Conservation (phyloP, 2,888 invertebrate genomes). For the Stegophylla sp. region DNA sequence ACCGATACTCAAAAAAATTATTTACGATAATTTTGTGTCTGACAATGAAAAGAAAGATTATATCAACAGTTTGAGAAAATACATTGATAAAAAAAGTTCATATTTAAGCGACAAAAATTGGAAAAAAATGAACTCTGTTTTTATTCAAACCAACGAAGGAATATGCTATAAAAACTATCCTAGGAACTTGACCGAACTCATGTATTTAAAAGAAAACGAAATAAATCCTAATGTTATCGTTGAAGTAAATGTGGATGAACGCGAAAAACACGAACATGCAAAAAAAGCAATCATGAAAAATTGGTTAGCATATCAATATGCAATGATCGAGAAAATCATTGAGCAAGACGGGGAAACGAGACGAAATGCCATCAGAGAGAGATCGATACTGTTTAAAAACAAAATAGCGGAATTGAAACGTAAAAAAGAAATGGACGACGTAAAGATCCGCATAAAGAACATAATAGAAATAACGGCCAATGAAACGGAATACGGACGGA, state of each 20-base stretch:
- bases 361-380: background rate
- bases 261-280: background rate
- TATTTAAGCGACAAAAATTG: background rate
- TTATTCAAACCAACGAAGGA: background rate
- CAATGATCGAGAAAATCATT: background rate
- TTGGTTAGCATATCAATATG: constrained; percentile 18
- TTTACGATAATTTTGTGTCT: background rate
- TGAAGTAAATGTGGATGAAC: background rate
- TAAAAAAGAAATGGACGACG: too few relatives aligned
- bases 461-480: too few relatives aligned
- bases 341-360: background rate
- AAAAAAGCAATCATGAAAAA: background rate
- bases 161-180: constrained; percentile 37
- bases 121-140: constrained; percentile 18
- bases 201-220: background rate
- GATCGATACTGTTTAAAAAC: background rate
- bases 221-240: constrained; percentile 4
- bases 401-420: background rate
- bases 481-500: too few relatives aligned
- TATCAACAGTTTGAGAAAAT: background rate
- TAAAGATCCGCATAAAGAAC: too few relatives aligned
- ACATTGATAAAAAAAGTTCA: background rate
- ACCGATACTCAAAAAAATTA: background rate
- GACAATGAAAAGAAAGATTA: background rate
- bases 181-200: background rate